Evolutionary conservation across 2,113 vertebrate species (phyloP), one percentile per base, ranked within the genome.

Genomic region (Gracilinanus agilis): DNA sequence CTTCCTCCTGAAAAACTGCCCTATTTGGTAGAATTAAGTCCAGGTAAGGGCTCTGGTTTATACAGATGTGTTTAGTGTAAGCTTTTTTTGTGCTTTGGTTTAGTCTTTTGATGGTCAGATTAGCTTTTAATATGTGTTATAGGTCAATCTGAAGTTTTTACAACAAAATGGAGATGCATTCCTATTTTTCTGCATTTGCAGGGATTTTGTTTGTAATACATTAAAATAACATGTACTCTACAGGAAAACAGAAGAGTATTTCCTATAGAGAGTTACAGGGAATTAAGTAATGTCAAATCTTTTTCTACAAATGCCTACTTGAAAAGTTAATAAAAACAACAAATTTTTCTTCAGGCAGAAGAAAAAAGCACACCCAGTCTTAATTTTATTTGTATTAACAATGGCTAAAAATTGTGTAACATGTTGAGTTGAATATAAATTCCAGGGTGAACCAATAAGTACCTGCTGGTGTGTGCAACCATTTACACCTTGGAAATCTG

Each of bases 21-120:
- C 54, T 99, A 99, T 96, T 97, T 99, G 92, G 99, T 99, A 96
- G 99, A 99, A 98, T 98, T 99, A 97, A 99, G 99, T 97, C 99
- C 99, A 98, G 99, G 99, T 99, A 98, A 98, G 98, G 96, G 55
- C 89, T 93, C 16, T 56, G 44, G 0, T 53, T 67, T 90, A 44
- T 49, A 9, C n/a, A 83, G 8, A 23, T 83, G n/a, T 40, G 67
- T 34, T 83, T 83, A 40, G 0, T 23, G 6, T 83, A 83, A 19
- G 13, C 16, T n/a, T 19, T 67, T 67, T 19, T 34, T 75, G 5
- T 75, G 13, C 16, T 21, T 8, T n/a, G 34, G 19, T 19, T 83
- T 6, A 83, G 67, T 23, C 67, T 83, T 19, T 75, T 75, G 67
- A 75, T 19, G 19, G 34, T 75, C 34, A n/a, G n/a, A 12, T 75